These are phyloP conservation scores for Diadophis punctatus DNA, from an alignment of 2,113 vertebrate species.

Conservation along the genomic window DNA sequence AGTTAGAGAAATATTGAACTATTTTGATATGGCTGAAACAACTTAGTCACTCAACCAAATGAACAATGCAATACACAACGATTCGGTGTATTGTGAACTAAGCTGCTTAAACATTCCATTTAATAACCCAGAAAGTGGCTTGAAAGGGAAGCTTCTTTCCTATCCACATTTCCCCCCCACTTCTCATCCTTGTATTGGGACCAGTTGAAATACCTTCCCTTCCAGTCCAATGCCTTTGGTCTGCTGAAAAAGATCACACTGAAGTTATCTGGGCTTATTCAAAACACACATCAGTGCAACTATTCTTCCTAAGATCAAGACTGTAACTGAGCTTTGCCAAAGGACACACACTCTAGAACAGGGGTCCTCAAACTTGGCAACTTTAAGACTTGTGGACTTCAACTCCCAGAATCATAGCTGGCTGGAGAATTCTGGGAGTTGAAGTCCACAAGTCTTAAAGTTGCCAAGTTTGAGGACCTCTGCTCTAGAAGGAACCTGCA, in stretches of 20 bases:
- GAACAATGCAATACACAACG: not conserved
- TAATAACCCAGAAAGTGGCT: not conserved
- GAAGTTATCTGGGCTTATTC: not conserved
- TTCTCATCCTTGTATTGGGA: not conserved
- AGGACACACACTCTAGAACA: too few species aligned
- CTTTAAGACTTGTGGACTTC: too few species aligned
- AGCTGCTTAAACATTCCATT: not conserved
- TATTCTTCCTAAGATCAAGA: not conserved
- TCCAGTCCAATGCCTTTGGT: not conserved
- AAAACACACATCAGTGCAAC: not conserved
- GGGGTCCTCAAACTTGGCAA: too few species aligned
- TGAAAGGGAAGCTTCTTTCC: not conserved
- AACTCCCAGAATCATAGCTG: too few species aligned
- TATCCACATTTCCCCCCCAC: not conserved
- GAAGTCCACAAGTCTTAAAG: too few species aligned
- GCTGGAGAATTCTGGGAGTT: too few species aligned
- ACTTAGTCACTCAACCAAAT: conserved; percentile 13
- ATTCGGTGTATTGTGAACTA: not conserved
- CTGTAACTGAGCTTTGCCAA: not conserved
- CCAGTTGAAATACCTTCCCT: not conserved
- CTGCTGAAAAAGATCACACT: not conserved
- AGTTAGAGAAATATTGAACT: conserved; percentile 69
- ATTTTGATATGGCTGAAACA: conserved; percentile 65
- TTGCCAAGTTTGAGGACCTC: too few species aligned
- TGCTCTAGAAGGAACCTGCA: not conserved